Percentiles rank a stretch among this genome's conserved stretches.
phyloP scores from a whole-genome alignment of 2,113 vertebrate genomes.

The Hyla sarda region DNA sequence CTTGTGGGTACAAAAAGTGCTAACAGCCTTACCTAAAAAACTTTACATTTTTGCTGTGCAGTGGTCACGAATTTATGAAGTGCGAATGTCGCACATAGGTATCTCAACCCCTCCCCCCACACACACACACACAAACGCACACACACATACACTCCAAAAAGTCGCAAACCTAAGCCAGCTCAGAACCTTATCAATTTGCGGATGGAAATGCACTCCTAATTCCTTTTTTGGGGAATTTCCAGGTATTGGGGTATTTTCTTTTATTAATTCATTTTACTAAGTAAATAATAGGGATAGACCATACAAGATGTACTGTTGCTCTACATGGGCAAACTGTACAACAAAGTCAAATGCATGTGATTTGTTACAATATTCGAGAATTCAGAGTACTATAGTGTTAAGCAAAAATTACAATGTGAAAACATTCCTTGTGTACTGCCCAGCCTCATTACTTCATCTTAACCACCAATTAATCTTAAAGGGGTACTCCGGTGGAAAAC shows the following conservation, averaged over 20 bases:
- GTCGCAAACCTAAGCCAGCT: too few relatives aligned
- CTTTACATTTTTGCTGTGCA: too few relatives aligned
- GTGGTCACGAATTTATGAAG: too few relatives aligned
- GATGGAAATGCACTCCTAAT: not conserved
- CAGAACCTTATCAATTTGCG: not conserved
- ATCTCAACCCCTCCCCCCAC: too few relatives aligned
- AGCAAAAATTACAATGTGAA: conserved; percentile 24
- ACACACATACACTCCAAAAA: too few relatives aligned
- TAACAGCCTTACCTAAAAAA: too few relatives aligned
- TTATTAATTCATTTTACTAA: conserved; percentile 8
- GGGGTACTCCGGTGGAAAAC: too few relatives aligned
- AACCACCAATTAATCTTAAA: conserved; percentile 38
- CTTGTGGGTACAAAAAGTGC: too few relatives aligned
- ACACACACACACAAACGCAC: too few relatives aligned
- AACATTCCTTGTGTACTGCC: conserved; percentile 23
- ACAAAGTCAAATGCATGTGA: conserved; percentile 38
- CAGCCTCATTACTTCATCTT: conserved; percentile 2
- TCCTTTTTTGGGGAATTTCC: not conserved
- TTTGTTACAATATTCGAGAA: conserved; percentile 22
- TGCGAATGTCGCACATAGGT: too few relatives aligned
- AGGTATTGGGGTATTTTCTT: not conserved
- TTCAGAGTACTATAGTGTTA: conserved; percentile 41
- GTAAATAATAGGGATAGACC: conserved; percentile 14
- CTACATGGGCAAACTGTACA: not conserved
- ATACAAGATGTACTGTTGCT: not conserved